phyloP scores from a whole-genome alignment of 1,140 invertebrate species.

The Argopecten irradians region DNA sequence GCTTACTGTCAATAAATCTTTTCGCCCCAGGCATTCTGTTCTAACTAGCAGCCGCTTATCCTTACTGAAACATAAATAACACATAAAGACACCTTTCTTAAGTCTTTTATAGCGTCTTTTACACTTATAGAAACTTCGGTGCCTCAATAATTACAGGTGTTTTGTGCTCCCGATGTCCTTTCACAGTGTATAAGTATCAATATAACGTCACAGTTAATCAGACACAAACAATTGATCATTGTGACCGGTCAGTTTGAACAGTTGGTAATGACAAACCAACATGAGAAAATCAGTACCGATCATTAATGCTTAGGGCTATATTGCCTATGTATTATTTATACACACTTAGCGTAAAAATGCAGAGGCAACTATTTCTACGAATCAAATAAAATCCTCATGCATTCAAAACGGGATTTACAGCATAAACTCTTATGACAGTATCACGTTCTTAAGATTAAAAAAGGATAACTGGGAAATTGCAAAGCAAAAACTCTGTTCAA shows the following conservation, averaged over 20 bases:
- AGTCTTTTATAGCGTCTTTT: not conserved
- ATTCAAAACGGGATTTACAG: no score
- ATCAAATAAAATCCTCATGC: no score
- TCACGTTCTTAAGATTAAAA: no score
- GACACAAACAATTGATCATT: not conserved
- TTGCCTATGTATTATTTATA: not conserved
- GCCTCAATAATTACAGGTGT: not conserved
- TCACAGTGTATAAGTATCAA: no score
- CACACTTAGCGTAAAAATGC: no score
- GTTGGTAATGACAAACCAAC: not conserved
- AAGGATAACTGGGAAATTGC: no score
- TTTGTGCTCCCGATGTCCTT: not conserved
- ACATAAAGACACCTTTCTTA: not conserved
- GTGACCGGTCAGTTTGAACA: not conserved
- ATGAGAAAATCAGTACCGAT: not conserved
- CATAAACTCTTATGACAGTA: no score
- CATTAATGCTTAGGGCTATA: not conserved
- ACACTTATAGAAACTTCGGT: not conserved
- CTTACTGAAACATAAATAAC: not conserved
- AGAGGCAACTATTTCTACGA: no score
- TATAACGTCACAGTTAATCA: not conserved
- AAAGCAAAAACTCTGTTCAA: no score
- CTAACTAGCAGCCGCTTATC: not conserved
- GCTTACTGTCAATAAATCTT: not conserved
- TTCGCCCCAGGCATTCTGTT: not conserved